Base-by-base conservation (phyloP, 2,888 invertebrate species). In the Panzeria rudis region DNA sequence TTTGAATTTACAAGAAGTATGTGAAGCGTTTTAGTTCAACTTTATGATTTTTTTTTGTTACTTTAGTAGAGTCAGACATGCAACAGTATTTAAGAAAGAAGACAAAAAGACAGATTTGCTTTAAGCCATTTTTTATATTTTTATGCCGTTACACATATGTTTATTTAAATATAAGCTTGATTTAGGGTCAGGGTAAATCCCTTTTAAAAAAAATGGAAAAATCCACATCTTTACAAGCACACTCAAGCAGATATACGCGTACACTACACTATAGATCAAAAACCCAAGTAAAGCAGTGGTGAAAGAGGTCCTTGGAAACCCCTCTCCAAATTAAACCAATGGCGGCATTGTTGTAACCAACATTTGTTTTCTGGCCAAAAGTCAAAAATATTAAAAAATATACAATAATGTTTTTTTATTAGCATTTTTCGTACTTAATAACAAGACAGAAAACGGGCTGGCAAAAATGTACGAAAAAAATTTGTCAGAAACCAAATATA, bases 121-220 rank as follows among this genome's bases (percentile, higher is more conserved):
- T 82, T 82, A 85, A 85, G 85, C 82, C 75, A 82, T 85, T 82
- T 82, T 83, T 82, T 75, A 82, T 75, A 82, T 82, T 79, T 85
- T 59, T 71, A 81, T 69, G 25, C 38, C 79, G 35, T 50, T 75
- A 81, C 80, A 82, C 73, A 85, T 77, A 80, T 77, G 81, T 81
- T 72, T 69, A 81, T 85, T 82, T 82, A 85, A 85, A 75, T 85
- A 85, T 85, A 85, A 85, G 82, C 85, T 79, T 85, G 85, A 82
- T 85, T 85, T 82, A 85, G 85, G 82, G 85, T 85, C 82, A 85
- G 85, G 85, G 85, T 85, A 79, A 85, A 85, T 85, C 78, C 85
- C 78, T 85, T 75, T 50, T 54, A 73, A 62, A 73, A 56, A 35
- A 20, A 3, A 20, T 32, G 23, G 61, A 68, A 75, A 38, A 38